Percentiles rank a stretch among this genome's conserved stretches.
Evolutionary conservation across 2,113 vertebrate species (phyloP).

Genomic region (Rhea americana): DNA sequence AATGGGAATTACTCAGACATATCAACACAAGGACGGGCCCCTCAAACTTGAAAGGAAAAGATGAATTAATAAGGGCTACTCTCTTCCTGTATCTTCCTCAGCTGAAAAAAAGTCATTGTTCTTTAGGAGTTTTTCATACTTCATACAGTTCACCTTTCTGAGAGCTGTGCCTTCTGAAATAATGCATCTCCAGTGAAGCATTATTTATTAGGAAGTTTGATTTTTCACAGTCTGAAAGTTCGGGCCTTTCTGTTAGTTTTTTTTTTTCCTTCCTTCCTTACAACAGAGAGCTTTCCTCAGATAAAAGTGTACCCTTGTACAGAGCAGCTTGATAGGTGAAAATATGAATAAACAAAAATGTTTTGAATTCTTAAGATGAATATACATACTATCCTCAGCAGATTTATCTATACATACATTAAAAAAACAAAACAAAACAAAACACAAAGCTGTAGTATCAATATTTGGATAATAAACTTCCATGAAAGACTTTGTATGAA

Average conservation of each 20-base stretch:
- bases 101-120: slow-evolving; percentile 73
- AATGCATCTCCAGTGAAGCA: slow-evolving; percentile 60
- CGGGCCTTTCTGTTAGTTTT: slow-evolving; percentile 48
- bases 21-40: slow-evolving; percentile 73
- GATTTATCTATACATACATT: not conserved
- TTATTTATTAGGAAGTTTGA: slow-evolving; percentile 68
- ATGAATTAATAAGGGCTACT: slow-evolving; percentile 72
- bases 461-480: slow-evolving; percentile 62
- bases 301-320: slow-evolving; percentile 31
- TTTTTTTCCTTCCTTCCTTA: not conserved
- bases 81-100: slow-evolving; percentile 68
- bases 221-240: slow-evolving; percentile 53
- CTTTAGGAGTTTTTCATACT: slow-evolving; percentile 73
- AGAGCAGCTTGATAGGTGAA: slow-evolving; percentile 5
- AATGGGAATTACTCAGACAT: slow-evolving; percentile 81
- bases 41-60: slow-evolving; percentile 72
- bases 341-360: slow-evolving; percentile 19
- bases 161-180: slow-evolving; percentile 60
- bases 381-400: slow-evolving; percentile 5
- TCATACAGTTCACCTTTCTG: slow-evolving; percentile 67
- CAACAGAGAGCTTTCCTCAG: slow-evolving; percentile 41
- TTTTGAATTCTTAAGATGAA: slow-evolving; percentile 16
- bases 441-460: slow-evolving; percentile 41
- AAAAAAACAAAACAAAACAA: slow-evolving; percentile 21
- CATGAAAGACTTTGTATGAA: slow-evolving; percentile 57